These are phyloP conservation scores for Hapalemur alaotrensis DNA, from an alignment of 2,797 vertebrate species.

Conservation along the genomic window DNA sequence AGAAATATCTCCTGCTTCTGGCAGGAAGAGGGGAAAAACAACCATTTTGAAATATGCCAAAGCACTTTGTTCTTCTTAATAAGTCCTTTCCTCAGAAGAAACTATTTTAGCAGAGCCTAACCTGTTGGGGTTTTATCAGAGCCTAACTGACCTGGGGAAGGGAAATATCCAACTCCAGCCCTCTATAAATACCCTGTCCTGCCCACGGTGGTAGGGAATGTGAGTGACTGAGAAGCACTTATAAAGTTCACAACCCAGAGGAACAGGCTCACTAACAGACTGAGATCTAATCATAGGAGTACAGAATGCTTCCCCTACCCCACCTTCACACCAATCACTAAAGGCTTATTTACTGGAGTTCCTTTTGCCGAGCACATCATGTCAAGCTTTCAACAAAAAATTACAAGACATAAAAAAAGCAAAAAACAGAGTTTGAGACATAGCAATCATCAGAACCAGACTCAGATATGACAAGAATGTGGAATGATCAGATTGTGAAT, in stretches of 20 bases:
- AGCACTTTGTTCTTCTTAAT: background rate
- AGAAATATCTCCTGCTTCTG: background rate
- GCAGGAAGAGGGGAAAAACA: background rate
- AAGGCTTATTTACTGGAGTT: background rate
- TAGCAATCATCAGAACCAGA: background rate
- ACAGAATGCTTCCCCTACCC: too few relatives aligned
- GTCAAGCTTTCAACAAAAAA: background rate
- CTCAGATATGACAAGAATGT: background rate
- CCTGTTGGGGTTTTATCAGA: background rate
- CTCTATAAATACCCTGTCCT: background rate
- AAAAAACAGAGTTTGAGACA: background rate
- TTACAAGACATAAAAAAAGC: background rate
- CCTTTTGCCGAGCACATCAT: background rate
- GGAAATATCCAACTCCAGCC: background rate
- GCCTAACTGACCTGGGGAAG: background rate
- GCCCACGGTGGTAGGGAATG: too few relatives aligned
- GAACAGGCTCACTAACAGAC: background rate
- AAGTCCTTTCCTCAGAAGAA: background rate
- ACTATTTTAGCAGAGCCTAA: background rate
- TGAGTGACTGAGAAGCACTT: background rate
- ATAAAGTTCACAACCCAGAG: background rate
- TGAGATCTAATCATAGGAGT: background rate
- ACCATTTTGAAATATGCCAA: background rate
- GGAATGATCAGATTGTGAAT: background rate
- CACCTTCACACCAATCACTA: background rate